Evolutionary conservation across 2,797 vertebrate genomes (phyloP).

Genomic region (Acrossocheilus fasciatus): DNA sequence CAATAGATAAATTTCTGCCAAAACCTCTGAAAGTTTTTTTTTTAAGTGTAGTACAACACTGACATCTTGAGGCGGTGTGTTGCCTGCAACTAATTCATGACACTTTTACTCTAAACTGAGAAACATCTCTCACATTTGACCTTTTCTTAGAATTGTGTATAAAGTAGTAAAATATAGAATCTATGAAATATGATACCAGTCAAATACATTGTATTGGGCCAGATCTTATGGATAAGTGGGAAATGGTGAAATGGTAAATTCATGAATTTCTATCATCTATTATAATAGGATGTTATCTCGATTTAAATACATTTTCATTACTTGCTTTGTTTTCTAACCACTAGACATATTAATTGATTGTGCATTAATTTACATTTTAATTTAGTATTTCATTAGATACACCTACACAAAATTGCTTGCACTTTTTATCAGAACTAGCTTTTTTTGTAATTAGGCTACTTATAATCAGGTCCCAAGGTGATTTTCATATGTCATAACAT

Average conservation of each 20-base stretch:
- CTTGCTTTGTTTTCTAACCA: neutral
- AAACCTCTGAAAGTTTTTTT: neutral
- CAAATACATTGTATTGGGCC: neutral
- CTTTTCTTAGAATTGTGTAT: neutral
- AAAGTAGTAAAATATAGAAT: neutral
- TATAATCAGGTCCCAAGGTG: neutral
- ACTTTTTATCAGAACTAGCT: neutral
- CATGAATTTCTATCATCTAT: neutral
- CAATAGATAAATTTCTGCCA: too few relatives aligned
- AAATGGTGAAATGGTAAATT: neutral
- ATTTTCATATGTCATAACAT: too few relatives aligned
- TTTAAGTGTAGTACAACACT: neutral
- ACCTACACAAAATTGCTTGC: too few relatives aligned
- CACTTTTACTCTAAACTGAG: neutral
- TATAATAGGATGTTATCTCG: neutral
- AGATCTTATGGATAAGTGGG: neutral
- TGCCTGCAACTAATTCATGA: neutral
- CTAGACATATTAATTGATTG: neutral
- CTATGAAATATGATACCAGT: neutral
- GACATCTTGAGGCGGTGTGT: slow-evolving; percentile 6
- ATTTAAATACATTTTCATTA: neutral
- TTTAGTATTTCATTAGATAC: neutral
- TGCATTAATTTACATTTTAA: neutral
- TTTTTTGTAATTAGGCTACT: neutral
- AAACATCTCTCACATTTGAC: neutral